Evolutionary conservation across 2,113 vertebrate genomes (phyloP).

Genomic region (Scomber colias): DNA sequence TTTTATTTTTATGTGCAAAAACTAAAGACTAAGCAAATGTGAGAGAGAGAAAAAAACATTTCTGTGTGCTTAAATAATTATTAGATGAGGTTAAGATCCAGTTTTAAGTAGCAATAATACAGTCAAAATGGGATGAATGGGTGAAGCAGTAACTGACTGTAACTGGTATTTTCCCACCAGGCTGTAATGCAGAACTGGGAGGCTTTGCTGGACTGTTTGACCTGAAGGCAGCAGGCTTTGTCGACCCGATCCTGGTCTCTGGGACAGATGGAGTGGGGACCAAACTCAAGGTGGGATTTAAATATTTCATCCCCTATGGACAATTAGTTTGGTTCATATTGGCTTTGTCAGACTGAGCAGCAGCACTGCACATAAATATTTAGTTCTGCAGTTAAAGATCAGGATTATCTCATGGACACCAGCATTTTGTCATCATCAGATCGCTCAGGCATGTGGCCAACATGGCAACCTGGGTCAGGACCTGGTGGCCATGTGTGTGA

Average conservation of each 20-base stretch:
- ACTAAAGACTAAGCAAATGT: neutral
- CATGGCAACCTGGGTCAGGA: conserved; percentile 93
- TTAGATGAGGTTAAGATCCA: too few relatives aligned
- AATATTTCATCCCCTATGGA: too few relatives aligned
- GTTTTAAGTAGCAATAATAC: neutral
- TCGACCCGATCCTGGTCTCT: conserved; percentile 93
- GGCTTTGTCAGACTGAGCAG: neutral
- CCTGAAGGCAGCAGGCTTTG: conserved; percentile 93
- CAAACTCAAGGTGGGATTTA: conserved; percentile 91
- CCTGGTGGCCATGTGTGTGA: conserved; percentile 98
- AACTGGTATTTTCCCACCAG: conserved; percentile 72
- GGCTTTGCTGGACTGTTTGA: conserved; percentile 97
- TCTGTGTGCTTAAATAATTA: neutral
- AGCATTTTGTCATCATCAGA: conserved; percentile 72
- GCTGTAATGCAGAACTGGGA: conserved; percentile 93
- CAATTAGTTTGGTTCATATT: neutral
- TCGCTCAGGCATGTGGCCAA: conserved; percentile 90
- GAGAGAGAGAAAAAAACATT: neutral
- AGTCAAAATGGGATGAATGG: neutral
- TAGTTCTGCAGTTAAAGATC: neutral
- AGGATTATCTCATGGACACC: neutral
- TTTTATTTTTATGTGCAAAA: neutral
- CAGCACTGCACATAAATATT: neutral
- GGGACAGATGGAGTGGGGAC: conserved; percentile 98
- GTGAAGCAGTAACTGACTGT: neutral